phyloP scores from a whole-genome alignment of 2,113 vertebrate genomes.

The Poeciliopsis occidentalis region DNA sequence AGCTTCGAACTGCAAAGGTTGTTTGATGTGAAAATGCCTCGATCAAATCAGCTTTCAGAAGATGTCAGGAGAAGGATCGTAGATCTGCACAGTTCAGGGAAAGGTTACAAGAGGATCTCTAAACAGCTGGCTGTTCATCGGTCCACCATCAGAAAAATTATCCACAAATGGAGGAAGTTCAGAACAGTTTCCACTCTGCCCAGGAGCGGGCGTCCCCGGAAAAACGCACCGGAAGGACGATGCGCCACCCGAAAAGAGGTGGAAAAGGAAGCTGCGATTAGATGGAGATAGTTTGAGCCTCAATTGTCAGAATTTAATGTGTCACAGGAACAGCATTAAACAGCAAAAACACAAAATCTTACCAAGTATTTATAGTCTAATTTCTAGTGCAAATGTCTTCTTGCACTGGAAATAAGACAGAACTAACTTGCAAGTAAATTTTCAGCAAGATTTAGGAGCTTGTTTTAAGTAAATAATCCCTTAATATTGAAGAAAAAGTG shows the following conservation, averaged over 20 bases:
- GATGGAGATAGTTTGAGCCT: neutral
- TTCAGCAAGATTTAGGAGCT: too few relatives aligned
- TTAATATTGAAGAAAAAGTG: too few relatives aligned
- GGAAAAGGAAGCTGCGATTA: neutral
- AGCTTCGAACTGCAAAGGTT: neutral
- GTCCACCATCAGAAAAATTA: neutral
- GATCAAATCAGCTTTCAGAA: neutral
- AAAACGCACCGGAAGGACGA: neutral
- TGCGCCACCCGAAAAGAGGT: neutral
- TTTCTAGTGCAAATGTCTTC: too few relatives aligned
- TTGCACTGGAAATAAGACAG: too few relatives aligned
- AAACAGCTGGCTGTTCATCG: neutral
- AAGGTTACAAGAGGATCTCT: constrained; percentile 5
- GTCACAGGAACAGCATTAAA: neutral
- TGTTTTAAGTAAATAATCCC: too few relatives aligned
- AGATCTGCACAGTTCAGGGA: neutral
- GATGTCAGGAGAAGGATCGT: neutral
- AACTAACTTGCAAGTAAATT: too few relatives aligned
- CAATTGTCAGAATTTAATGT: too few relatives aligned
- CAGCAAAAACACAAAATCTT: too few relatives aligned
- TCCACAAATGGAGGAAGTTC: neutral
- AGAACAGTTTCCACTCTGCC: neutral
- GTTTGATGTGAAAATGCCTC: neutral
- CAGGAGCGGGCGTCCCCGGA: neutral
- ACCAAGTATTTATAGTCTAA: too few relatives aligned